Evolutionary conservation across 64 coral and sea anemone genomes (phyloP), one percentile per base, ranked within the genome.

Genomic region (Cladopsammia gracilis): DNA sequence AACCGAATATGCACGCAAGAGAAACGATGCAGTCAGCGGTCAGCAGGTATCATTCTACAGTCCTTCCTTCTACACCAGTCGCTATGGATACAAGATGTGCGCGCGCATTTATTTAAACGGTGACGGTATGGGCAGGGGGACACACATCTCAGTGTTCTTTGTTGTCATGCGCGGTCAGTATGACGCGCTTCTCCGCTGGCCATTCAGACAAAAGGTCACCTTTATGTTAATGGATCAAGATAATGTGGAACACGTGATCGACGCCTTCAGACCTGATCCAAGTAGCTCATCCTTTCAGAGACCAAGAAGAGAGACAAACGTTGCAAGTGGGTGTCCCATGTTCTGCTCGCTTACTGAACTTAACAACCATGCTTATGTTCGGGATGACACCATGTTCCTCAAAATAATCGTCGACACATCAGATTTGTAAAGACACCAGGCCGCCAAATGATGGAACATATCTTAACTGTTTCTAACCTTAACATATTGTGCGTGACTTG

Each of bases 211-310:
- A 26, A 90, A 81, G 47, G 75, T 90, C 25, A 90, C 88, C 10
- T 60, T 90, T 19, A 90, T 90, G 88, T 77, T 90, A 13, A 34
- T 90, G 76, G 88, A 90, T 46, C 88, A 90, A 57, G 76, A 90
- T 47, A 52, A 90, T 45, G 76, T 75, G 24, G 88, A 90, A 71
- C 88, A 90, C 75, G 88, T 90, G 76, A 90, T 80, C 25, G 88
- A 81, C 14, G 76, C 75, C 62, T 81, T 90, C 48, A 78, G 88
- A n/a, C 88, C 88, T 44, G 88, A 90, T 15, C 88, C 88, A 0
- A 79, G 16, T 48, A 90, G 88, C 76, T 67, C 74, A 10, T 90
- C 88, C 6, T 90, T 81, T 22, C 88, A 90, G 75, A 66, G 57
- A 56, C 88, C 88, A 18, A 67, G 88, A 9, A 77, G 62, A 0